Base-by-base conservation (phyloP, 2,888 invertebrate species). In the Acanthosepion pharaonis region DNA sequence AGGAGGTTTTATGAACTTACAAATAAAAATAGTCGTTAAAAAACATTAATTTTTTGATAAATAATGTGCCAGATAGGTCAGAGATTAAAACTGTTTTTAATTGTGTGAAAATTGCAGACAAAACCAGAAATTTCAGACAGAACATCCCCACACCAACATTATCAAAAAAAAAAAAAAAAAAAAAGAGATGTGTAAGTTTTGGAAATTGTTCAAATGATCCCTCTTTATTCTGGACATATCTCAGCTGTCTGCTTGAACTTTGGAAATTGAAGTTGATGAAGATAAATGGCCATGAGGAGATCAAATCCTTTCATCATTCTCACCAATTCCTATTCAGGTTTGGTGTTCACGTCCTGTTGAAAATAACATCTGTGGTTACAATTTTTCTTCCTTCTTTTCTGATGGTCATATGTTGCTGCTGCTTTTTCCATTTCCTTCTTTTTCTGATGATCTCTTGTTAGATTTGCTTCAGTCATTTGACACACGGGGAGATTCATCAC, bases 281-380 rank as follows among this genome's bases (percentile, higher is more conserved):
- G n/a, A 78, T 78, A n/a, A 78, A 78, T 78, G n/a, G 15, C 78
- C 28, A n/a, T n/a, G 15, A n/a, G n/a, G 11, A 9, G 78, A 78
- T 78, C n/a, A n/a, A 78, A 78, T 78, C 78, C 78, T n/a, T 78
- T 78, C n/a, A 78, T 78, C 78, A 78, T 78, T 59, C 23, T 59
- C 23, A 6, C 20, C 55, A 23, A 59, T 59, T 59, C 55, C 55
- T 59, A 59, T 59, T 59, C 55, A 59, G 23, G 23, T 59, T 59
- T 78, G n/a, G 78, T n/a, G n/a, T 9, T 78, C 78, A n/a, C n/a
- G 78, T 78, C n/a, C n/a, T n/a, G 78, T 78, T n/a, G 78, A 78
- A 78, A 78, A 78, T n/a, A 78, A 11, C 78, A 78, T 78, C n/a
- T n/a, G 15, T n/a, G n/a, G n/a, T 78, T 78, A n/a, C n/a, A n/a